Percentiles rank a stretch among this genome's conserved stretches.
Evolutionary conservation across 2,113 vertebrate genomes (phyloP).

Genomic region (Eurypyga helias): DNA sequence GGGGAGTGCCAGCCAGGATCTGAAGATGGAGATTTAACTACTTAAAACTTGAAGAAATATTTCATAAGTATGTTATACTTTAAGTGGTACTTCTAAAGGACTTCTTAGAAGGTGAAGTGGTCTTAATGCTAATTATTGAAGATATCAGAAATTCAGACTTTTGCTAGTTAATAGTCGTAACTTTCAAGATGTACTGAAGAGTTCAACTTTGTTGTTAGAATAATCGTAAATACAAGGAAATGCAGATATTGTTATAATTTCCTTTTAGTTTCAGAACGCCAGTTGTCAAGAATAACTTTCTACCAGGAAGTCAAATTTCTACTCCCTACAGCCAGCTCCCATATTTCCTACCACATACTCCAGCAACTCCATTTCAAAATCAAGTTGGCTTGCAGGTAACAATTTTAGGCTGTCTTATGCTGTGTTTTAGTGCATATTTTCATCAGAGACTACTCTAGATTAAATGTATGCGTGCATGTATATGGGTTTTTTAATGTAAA

Average conservation of each 20-base stretch:
- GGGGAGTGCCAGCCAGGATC: neutral
- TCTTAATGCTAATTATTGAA: neutral
- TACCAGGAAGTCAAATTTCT: slow-evolving; percentile 70
- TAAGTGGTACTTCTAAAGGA: neutral
- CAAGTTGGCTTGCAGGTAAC: slow-evolving; percentile 71
- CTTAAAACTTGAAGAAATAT: neutral
- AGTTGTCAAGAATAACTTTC: slow-evolving; percentile 78
- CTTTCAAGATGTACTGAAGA: neutral
- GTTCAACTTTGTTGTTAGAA: neutral
- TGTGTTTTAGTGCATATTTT: neutral
- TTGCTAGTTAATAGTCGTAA: neutral
- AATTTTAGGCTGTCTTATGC: neutral
- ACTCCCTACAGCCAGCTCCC: slow-evolving; percentile 75
- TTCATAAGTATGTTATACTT: neutral
- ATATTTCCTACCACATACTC: slow-evolving; percentile 61
- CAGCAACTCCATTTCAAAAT: slow-evolving; percentile 70
- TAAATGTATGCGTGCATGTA: neutral
- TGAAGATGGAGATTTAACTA: neutral
- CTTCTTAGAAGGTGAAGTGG: neutral
- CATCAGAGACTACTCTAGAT: neutral
- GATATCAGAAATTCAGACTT: neutral
- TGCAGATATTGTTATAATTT: neutral
- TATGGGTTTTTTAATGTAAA: neutral
- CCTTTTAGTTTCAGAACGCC: slow-evolving; percentile 86
- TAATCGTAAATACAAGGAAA: neutral